Conservation (phyloP, 2,797 vertebrate genomes). For the Phaenicophaeus curvirostris region DNA sequence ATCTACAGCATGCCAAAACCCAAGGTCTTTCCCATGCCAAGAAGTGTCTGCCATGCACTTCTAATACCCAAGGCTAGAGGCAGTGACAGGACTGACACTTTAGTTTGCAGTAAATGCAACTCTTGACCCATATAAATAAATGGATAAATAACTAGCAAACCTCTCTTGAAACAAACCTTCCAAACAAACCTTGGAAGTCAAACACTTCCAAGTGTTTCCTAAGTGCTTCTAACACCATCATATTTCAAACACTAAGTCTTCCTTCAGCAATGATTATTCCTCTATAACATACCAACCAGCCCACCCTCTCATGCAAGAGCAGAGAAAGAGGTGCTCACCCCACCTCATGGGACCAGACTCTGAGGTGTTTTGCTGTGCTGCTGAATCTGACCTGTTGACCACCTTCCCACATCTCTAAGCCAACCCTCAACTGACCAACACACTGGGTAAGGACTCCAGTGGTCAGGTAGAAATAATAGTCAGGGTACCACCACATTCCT, state of each 20-base stretch:
- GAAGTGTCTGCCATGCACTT: background rate
- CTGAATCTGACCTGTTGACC: background rate
- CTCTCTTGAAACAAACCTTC: background rate
- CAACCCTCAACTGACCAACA: background rate
- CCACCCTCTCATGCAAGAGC: background rate
- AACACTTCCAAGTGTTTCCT: background rate
- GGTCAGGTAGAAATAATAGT: background rate
- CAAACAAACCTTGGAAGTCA: no score
- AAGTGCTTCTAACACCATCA: background rate
- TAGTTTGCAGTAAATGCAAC: background rate
- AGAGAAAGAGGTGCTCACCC: background rate
- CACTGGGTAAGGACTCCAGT: rapidly evolving
- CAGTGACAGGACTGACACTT: background rate
- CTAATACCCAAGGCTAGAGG: background rate
- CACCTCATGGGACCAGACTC: rapidly evolving
- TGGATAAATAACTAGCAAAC: background rate
- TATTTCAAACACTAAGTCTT: background rate
- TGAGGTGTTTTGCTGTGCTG: background rate
- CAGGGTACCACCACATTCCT: rapidly evolving
- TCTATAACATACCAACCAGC: background rate
- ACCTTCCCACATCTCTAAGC: background rate
- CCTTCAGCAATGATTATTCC: background rate
- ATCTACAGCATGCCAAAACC: background rate
- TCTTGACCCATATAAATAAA: background rate
- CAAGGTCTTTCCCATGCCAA: background rate